phyloP scores from a whole-genome alignment of 1,140 invertebrate species.

The Drosophila sulfurigaster region DNA sequence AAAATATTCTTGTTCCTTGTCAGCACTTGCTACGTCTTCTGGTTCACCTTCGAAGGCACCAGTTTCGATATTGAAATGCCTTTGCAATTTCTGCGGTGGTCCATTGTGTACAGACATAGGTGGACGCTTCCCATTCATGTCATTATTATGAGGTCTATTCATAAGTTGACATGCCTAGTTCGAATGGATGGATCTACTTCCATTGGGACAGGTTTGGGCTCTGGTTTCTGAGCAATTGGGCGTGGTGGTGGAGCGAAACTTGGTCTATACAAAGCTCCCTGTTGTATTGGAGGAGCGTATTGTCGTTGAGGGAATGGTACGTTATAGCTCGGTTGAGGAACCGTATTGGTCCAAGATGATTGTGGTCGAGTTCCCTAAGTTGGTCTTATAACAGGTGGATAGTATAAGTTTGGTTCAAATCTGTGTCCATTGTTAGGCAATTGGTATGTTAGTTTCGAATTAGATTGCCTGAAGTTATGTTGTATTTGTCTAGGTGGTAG shows the following conservation, averaged over 20 bases:
- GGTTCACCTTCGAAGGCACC: no score
- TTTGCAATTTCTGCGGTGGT: neutral
- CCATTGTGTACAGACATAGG: neutral
- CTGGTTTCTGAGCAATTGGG: neutral
- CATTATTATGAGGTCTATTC: neutral
- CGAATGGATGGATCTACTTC: neutral
- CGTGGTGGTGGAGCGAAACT: neutral
- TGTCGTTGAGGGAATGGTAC: neutral
- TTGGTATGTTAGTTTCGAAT: no score
- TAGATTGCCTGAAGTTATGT: no score
- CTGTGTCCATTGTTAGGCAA: no score
- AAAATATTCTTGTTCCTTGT: no score
- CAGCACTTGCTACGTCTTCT: no score
- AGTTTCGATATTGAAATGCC: neutral
- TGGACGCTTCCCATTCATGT: neutral
- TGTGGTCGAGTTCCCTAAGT: no score
- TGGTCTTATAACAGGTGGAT: no score
- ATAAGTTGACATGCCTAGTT: neutral
- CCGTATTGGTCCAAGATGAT: no score
- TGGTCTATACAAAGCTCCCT: no score
- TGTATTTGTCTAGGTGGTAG: slow-evolving; percentile 14
- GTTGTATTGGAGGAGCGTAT: neutral
- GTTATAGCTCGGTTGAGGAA: no score
- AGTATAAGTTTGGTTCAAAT: no score
- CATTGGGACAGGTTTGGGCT: slow-evolving; percentile 1